Base-by-base conservation (phyloP, 2,113 vertebrate genomes). In the Mastomys natalensis region DNA sequence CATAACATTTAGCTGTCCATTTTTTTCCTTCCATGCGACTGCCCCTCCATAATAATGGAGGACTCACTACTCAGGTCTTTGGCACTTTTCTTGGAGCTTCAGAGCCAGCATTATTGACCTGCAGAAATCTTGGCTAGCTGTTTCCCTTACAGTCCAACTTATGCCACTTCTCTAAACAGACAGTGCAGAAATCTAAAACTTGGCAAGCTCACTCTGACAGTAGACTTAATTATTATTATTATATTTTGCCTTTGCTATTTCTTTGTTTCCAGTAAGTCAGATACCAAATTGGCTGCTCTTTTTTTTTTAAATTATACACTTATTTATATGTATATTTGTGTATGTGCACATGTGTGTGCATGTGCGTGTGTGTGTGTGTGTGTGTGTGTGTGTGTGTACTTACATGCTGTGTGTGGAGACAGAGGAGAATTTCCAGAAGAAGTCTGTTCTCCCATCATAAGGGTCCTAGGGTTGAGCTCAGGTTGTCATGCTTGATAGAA, bases 121-220 rank as follows among this genome's bases (percentile, higher is more conserved):
- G 85, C 91, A 81, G 74, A n/a, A 73, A 48, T 26, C 55, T 85
- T 68, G n/a, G 34, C 53, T 43, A 80, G 90, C 74, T 34, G 0
- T 48, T 66, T 88, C 62, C 68, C 0, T 78, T 37, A 22, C n/a
- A 1, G 26, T 53, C 73, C 93, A 81, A 90, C 90, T 70, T 60
- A 73, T 60, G 80, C 89, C 60, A 26, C 70, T 93, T 92, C 89
- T 95, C 95, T 37, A 64, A 89, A 43, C 45, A 55, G 96, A 95
- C 89, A 82, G n/a, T 66, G 88, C 81, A 90, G 70, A 93, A 90
- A 74, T 94, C 97, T 92, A 93, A n/a, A 68, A 78, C 55, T 86
- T 93, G 94, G 92, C 73, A 58, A 62, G 55, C 70, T 48, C 12
- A 62, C 51, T 93, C 80, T 90, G 84, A 90, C 68, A 87, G 24